phyloP scores from a whole-genome alignment of 2,113 vertebrate species.

The Aleadryas rufinucha region DNA sequence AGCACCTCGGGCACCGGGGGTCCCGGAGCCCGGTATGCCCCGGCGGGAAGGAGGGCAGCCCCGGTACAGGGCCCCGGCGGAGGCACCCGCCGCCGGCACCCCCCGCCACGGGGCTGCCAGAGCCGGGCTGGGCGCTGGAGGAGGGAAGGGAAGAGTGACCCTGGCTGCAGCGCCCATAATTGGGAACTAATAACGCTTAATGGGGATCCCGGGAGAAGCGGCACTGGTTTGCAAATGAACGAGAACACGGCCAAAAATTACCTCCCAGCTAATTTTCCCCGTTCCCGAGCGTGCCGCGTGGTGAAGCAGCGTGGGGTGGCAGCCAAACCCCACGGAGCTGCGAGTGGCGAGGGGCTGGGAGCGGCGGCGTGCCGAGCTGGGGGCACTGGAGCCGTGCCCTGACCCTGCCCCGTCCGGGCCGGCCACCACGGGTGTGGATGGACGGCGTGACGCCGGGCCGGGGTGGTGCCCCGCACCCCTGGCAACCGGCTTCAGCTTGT shows the following conservation, averaged over 20 bases:
- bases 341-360: not conserved
- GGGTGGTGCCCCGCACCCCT: constrained; percentile 10
- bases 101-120: not conserved
- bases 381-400: not conserved
- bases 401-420: not conserved
- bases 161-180: not conserved
- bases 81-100: not conserved
- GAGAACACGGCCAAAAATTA: not conserved
- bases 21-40: not conserved
- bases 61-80: not conserved
- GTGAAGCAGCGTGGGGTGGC: not conserved
- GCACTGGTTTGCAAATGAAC: constrained; percentile 36
- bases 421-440: not conserved
- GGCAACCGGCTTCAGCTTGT: constrained; percentile 23
- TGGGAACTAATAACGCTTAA: not conserved
- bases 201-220: not conserved
- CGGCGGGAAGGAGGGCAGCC: no score
- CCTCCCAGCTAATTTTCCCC: not conserved
- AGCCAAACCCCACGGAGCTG: not conserved
- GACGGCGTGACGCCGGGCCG: not conserved
- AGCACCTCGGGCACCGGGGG: not conserved
- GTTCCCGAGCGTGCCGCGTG: not conserved
- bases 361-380: not conserved
- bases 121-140: not conserved
- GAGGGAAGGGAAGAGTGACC: not conserved